Conservation (phyloP, 2,113 vertebrate genomes). For the Helogale parvula region DNA sequence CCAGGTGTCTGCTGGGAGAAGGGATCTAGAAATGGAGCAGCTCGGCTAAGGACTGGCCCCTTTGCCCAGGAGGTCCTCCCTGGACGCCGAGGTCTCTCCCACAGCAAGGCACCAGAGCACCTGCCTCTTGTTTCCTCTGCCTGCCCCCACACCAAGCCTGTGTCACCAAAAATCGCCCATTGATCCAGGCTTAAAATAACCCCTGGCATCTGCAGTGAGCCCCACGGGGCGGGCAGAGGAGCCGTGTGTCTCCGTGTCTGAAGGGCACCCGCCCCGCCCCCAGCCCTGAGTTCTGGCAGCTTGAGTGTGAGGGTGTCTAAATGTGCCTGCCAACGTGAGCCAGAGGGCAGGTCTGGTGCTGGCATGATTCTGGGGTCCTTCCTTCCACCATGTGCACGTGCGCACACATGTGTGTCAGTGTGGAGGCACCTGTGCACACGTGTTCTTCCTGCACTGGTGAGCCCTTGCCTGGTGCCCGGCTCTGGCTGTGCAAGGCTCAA, state of each 20-base stretch:
- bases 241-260: constrained; percentile 1
- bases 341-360: neutral
- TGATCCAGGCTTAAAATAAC: constrained; percentile 83
- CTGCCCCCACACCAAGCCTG: neutral
- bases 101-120: neutral
- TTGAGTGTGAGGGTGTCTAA: neutral
- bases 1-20: neutral
- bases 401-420: neutral
- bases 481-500: neutral
- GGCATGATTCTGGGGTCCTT: neutral
- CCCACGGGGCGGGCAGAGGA: constrained; percentile 54
- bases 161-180: constrained; percentile 77
- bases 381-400: neutral
- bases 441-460: neutral
- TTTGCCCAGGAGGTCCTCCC: neutral
- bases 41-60: neutral
- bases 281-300: constrained; percentile 12
- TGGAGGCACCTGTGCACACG: neutral
- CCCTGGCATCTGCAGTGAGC: constrained; percentile 75
- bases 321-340: neutral
- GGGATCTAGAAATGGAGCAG: neutral
- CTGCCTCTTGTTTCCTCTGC: constrained; percentile 10
- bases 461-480: neutral
- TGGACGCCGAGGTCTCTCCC: neutral
- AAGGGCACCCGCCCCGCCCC: constrained; percentile 75